These are phyloP conservation scores for Autographa pulchrina DNA, from an alignment of 2,888 invertebrate genomes.

Conservation along the genomic window DNA sequence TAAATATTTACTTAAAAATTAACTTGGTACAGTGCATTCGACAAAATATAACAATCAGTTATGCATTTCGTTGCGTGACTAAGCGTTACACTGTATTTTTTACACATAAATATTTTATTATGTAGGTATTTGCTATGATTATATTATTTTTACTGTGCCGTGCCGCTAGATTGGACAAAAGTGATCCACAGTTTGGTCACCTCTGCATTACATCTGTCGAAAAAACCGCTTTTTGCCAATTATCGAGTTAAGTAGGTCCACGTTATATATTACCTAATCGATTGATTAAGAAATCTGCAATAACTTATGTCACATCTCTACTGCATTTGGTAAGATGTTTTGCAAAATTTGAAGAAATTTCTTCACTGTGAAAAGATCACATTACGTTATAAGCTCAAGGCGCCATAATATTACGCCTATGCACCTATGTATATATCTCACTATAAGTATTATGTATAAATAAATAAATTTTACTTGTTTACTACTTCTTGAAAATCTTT, in stretches of 20 bases:
- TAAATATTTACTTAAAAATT: neutral
- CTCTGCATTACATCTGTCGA: neutral
- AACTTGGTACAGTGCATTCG: too few relatives aligned
- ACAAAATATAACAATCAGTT: too few relatives aligned
- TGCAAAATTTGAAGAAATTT: neutral
- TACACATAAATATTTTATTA: too few relatives aligned
- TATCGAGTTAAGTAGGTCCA: neutral
- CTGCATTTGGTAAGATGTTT: neutral
- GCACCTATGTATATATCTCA: too few relatives aligned
- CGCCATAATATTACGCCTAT: neutral
- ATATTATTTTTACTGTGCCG: too few relatives aligned
- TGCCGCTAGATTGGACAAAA: too few relatives aligned
- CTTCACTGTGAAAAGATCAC: neutral
- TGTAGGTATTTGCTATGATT: too few relatives aligned
- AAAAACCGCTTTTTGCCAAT: slow-evolving; percentile 14
- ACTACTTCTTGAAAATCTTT: too few relatives aligned
- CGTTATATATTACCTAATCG: slow-evolving; percentile 25
- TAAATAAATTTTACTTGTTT: too few relatives aligned
- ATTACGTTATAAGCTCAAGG: neutral
- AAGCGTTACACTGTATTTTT: too few relatives aligned
- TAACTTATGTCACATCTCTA: neutral
- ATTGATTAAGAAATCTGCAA: slow-evolving; percentile 31
- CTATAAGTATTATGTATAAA: too few relatives aligned
- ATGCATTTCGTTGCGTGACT: too few relatives aligned
- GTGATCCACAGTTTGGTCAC: neutral